Percentiles rank a stretch among this genome's conserved stretches.
These are phyloP conservation scores for Acanthurus leucopareius DNA, from an alignment of 2,797 vertebrate genomes.

Conservation along the genomic window DNA sequence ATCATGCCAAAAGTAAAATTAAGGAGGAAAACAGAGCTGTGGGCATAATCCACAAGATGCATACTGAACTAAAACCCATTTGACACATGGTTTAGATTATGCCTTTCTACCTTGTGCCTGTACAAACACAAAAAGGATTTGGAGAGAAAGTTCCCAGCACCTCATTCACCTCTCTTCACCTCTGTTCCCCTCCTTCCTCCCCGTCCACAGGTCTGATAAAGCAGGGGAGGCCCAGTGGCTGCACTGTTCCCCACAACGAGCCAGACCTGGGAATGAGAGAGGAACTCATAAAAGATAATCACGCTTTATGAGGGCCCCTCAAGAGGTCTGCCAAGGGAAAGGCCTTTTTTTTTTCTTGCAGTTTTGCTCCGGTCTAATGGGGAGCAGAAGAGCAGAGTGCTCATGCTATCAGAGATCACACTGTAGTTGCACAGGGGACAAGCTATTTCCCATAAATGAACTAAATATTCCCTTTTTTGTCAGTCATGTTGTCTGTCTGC, in stretches of 20 bases:
- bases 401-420: conserved; percentile 37
- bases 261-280: conserved; percentile 75
- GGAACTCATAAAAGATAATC: conserved; percentile 84
- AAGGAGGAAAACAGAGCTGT: conserved; percentile 18
- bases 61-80: conserved; percentile 24
- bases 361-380: conserved; percentile 60
- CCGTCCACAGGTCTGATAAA: conserved; percentile 59
- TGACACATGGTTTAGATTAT: conserved; percentile 65
- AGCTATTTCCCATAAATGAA: conserved; percentile 16
- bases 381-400: conserved; percentile 59
- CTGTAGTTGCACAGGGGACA: conserved; percentile 9
- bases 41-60: conserved; percentile 17
- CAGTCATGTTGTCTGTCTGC: not conserved
- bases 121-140: conserved; percentile 54
- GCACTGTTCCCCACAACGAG: conserved; percentile 55
- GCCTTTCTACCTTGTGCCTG: conserved; percentile 40
- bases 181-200: conserved; percentile 43
- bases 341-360: conserved; percentile 48
- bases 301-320: conserved; percentile 79
- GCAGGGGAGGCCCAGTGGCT: conserved; percentile 59
- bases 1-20: conserved; percentile 22
- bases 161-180: conserved; percentile 70
- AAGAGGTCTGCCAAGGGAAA: conserved; percentile 68
- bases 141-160: conserved; percentile 67
- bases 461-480: conserved; percentile 6